Percentiles rank a stretch among this genome's conserved stretches.
Evolutionary conservation across 1,140 invertebrate species (phyloP).

Genomic region (Hylaeus volcanicus): DNA sequence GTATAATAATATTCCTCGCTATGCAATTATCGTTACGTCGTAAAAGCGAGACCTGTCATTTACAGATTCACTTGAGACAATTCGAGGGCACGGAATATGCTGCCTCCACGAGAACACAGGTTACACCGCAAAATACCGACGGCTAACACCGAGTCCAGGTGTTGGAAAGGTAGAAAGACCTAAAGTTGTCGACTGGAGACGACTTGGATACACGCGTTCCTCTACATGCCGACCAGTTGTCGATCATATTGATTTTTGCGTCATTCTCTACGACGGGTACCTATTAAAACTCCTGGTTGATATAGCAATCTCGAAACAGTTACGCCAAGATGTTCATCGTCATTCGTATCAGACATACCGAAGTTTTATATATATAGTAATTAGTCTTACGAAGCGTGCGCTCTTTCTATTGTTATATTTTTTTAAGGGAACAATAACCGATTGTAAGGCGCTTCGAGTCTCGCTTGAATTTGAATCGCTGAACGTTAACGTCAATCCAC

Average conservation of each 20-base stretch:
- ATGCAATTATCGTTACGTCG: not conserved
- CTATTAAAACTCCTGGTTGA: not conserved
- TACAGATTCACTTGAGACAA: slow-evolving; percentile 82
- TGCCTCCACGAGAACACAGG: slow-evolving; percentile 71
- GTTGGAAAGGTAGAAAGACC: not conserved
- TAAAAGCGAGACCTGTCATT: not conserved
- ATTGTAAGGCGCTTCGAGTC: not conserved
- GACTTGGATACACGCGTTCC: not conserved
- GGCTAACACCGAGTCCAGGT: not conserved
- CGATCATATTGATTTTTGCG: not conserved
- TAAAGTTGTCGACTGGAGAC: not conserved
- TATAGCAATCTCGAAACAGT: not conserved
- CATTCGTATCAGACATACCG: slow-evolving; percentile 1
- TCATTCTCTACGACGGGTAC: not conserved
- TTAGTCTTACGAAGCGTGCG: not conserved
- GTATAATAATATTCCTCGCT: slow-evolving; percentile 21
- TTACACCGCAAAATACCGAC: not conserved
- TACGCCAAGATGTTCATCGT: not conserved
- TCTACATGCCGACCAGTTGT: not conserved
- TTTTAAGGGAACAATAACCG: not conserved
- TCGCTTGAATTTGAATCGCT: not conserved
- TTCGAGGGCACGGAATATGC: slow-evolving; percentile 81
- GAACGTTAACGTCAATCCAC: not conserved
- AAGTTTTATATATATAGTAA: not conserved
- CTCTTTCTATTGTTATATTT: slow-evolving; percentile 16